phyloP scores from a whole-genome alignment of 1,140 invertebrate species.

The Drosophila dunni region DNA sequence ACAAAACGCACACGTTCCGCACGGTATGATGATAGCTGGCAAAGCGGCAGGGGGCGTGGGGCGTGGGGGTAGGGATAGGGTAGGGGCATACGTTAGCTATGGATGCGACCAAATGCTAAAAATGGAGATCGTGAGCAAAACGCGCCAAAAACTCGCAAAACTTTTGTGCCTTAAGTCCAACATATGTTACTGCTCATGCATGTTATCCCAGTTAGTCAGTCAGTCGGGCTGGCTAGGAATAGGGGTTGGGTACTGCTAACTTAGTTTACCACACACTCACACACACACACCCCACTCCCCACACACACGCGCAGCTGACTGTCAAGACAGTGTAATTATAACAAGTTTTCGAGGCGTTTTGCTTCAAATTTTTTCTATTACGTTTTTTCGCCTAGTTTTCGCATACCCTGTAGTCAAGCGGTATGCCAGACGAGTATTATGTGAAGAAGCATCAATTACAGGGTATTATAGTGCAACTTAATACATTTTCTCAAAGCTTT shows the following conservation, averaged over 20 bases:
- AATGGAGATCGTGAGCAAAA: slow-evolving; percentile 33
- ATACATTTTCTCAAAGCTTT: too few species aligned
- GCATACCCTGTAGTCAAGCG: slow-evolving; percentile 8
- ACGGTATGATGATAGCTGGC: slow-evolving; percentile 21
- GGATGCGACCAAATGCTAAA: slow-evolving; percentile 32
- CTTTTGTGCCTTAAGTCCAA: slow-evolving; percentile 73
- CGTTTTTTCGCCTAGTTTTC: slow-evolving; percentile 2
- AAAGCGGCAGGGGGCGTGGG: background rate
- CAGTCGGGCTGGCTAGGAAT: background rate
- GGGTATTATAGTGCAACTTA: background rate
- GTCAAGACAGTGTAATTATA: slow-evolving; percentile 70
- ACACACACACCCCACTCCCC: slow-evolving; percentile 9
- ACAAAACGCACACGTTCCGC: slow-evolving; percentile 72
- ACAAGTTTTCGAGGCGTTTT: slow-evolving; percentile 77
- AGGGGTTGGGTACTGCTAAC: slow-evolving; percentile 20
- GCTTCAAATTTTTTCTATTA: slow-evolving; percentile 39
- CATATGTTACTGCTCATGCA: slow-evolving; percentile 78
- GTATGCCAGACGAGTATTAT: background rate
- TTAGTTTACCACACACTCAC: slow-evolving; percentile 33
- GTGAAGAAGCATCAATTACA: too few species aligned
- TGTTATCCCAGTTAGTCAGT: slow-evolving; percentile 49
- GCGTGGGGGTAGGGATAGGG: background rate
- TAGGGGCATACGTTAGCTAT: slow-evolving; percentile 6
- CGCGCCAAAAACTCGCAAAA: slow-evolving; percentile 60
- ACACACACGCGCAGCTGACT: slow-evolving; percentile 19